Base-by-base conservation (phyloP, 2,888 invertebrate species). In the Thecophora atra region DNA sequence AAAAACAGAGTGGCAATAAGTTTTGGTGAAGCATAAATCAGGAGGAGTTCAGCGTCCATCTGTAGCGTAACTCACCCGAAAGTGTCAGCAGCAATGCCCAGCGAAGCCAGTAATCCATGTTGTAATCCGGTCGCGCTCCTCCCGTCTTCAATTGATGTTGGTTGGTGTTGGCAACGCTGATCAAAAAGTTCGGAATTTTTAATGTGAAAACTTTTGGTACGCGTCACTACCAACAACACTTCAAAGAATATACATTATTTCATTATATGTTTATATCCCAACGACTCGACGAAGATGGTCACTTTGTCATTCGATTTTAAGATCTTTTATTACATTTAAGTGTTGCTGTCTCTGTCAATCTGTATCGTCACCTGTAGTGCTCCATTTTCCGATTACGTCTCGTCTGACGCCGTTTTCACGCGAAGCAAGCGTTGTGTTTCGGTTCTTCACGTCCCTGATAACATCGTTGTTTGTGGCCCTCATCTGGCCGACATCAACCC, bases 281-380 rank as follows among this genome's bases (percentile, higher is more conserved):
- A 11, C 21, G n/a, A 19, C 26, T 47, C 21, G 15, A 3, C 13
- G 8, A 24, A 13, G 24, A 15, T 8, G 17, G 15, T 51, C 60
- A 21, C 17, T 37, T 30, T 56, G 15, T 37, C 54, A 24, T 37
- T 60, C 26, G 21, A 60, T 11, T 69, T 28, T 6, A 60, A 60
- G 47, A 28, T 30, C 44, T 19, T 62, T 47, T 51, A 62, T 69
- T 69, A 69, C 60, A 60, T 62, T 69, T 62, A 69, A 51, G 47
- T 62, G 21, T 60, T 28, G n/a, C 62, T 26, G 13, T 26, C 13
- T 52, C 51, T 52, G 66, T 66, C 44, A 13, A 47, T n/a, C 21
- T 30, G 60, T 60, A 24, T 26, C 17, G 6, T 15, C 26, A 60
- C 13, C 19, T 24, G 60, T 13, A 60, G 19, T 28, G 26, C 30